Evolutionary conservation across 2,113 vertebrate genomes (phyloP).

Genomic region (Mystacornis crossleyi): DNA sequence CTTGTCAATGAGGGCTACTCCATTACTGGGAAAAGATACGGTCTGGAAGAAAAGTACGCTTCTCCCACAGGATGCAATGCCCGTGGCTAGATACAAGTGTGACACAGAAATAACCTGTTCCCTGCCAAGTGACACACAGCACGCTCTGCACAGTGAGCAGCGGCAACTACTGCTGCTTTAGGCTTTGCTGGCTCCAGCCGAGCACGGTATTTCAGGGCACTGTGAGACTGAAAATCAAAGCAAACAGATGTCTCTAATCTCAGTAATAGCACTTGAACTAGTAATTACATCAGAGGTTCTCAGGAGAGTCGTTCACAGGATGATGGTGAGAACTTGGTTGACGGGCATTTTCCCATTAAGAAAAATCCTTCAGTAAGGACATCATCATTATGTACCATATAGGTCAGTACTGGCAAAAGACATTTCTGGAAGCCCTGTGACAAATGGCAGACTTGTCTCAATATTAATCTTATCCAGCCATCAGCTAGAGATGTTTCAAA

Average conservation of each 20-base stretch:
- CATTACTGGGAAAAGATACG: neutral
- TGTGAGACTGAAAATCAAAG: neutral
- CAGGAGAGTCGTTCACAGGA: neutral
- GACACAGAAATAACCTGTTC: neutral
- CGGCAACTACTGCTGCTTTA: neutral
- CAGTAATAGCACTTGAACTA: neutral
- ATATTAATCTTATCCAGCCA: neutral
- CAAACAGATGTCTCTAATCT: neutral
- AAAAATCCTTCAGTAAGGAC: neutral
- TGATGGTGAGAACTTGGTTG: neutral
- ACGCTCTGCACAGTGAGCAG: rapidly evolving
- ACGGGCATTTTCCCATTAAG: neutral
- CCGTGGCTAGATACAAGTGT: neutral
- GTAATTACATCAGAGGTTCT: neutral
- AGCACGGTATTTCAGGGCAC: neutral
- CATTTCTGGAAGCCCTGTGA: neutral
- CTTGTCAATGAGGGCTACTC: neutral
- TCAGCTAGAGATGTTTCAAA: neutral
- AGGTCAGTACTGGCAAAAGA: neutral
- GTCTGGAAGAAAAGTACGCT: neutral
- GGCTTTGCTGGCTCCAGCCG: rapidly evolving
- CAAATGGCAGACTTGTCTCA: neutral
- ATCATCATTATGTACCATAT: neutral
- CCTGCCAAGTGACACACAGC: neutral
- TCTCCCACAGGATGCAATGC: neutral